These are phyloP conservation scores for Scopus umbretta DNA, from an alignment of 2,113 vertebrate species.

Conservation along the genomic window DNA sequence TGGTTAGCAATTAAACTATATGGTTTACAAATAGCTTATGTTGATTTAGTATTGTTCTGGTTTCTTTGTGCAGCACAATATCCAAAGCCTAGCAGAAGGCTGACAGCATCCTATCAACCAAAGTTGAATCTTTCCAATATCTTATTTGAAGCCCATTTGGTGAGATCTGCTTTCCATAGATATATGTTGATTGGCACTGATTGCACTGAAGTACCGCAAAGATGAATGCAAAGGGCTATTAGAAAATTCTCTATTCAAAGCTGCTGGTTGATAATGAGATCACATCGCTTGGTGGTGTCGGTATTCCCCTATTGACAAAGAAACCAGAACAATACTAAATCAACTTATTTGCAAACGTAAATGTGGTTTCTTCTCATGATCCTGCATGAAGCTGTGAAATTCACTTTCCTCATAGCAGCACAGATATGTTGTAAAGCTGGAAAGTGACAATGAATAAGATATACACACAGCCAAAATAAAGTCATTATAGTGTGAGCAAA, in stretches of 20 bases:
- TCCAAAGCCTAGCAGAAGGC: background rate
- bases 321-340: no score
- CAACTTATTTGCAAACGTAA: background rate
- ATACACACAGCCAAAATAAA: background rate
- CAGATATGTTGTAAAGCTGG: background rate
- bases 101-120: background rate
- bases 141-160: background rate
- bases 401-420: background rate
- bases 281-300: background rate
- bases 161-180: background rate
- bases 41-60: background rate
- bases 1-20: background rate
- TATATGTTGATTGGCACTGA: background rate
- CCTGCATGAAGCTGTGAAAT: background rate
- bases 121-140: background rate
- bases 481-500: background rate
- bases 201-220: background rate
- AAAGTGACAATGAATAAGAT: background rate
- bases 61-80: background rate
- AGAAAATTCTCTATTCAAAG: background rate
- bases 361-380: background rate
- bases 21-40: background rate
- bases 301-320: background rate
- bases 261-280: background rate
- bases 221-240: background rate